These are phyloP conservation scores for Ooceraea biroi DNA, from an alignment of 1,140 invertebrate species.

Conservation along the genomic window DNA sequence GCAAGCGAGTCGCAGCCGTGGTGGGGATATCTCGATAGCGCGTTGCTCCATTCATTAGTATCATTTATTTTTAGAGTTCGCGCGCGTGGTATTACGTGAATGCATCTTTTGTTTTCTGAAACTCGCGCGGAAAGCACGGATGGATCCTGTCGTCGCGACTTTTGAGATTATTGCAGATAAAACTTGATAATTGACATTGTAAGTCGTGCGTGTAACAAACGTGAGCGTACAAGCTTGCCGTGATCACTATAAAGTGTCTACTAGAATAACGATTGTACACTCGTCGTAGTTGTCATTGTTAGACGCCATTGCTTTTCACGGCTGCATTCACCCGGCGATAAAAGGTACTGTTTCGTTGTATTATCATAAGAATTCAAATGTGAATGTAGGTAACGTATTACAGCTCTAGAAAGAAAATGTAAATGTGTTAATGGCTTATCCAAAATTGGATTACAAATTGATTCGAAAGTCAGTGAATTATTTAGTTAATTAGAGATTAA, in stretches of 20 bases:
- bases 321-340: too few species aligned
- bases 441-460: too few species aligned
- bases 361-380: too few species aligned
- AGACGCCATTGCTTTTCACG: too few species aligned
- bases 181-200: slow-evolving; percentile 11
- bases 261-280: too few species aligned
- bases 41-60: not conserved
- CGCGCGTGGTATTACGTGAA: not conserved
- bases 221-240: not conserved
- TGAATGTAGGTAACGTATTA: too few species aligned
- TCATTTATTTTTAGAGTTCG: not conserved
- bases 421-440: too few species aligned
- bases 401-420: too few species aligned
- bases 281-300: too few species aligned
- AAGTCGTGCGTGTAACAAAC: not conserved
- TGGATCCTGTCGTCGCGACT: not conserved
- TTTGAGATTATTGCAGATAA: not conserved
- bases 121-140: not conserved
- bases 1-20: not conserved
- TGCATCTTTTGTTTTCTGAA: not conserved
- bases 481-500: not conserved
- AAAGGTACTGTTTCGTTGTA: too few species aligned
- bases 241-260: not conserved
- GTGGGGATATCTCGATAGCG: not conserved
- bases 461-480: too few species aligned